These are phyloP conservation scores for Eulemur macaco DNA, from an alignment of 2,113 vertebrate species.

Conservation along the genomic window DNA sequence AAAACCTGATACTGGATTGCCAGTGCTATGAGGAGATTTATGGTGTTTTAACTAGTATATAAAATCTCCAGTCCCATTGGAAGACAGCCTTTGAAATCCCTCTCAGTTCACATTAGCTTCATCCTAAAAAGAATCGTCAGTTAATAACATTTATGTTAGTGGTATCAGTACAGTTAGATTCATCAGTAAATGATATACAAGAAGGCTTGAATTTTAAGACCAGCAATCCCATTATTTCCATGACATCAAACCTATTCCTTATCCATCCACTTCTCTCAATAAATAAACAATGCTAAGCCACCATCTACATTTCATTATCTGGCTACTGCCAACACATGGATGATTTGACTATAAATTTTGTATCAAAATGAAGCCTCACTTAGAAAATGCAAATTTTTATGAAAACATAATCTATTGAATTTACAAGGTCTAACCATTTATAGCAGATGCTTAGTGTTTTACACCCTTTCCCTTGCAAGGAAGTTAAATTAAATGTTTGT, in stretches of 20 bases:
- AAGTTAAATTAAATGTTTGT: conserved; percentile 60
- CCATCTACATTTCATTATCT: conserved; percentile 75
- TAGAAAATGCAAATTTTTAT: conserved; percentile 54
- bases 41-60: conserved; percentile 86
- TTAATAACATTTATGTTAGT: conserved; percentile 86
- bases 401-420: conserved; percentile 44
- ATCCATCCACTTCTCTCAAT: conserved; percentile 30
- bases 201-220: conserved; percentile 79
- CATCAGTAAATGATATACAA: conserved; percentile 84
- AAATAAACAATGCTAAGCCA: conserved; percentile 77
- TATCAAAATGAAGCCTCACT: conserved; percentile 64
- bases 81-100: conserved; percentile 84
- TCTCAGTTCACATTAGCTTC: conserved; percentile 85
- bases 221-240: conserved; percentile 80
- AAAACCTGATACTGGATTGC: conserved; percentile 85
- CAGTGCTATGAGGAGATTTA: conserved; percentile 86
- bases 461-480: conserved; percentile 44
- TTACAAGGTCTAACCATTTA: conserved; percentile 41
- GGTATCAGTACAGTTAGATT: conserved; percentile 89
- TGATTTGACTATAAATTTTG: conserved; percentile 59
- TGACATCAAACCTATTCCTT: conserved; percentile 78
- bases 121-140: conserved; percentile 85
- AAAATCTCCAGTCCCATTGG: conserved; percentile 83
- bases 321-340: conserved; percentile 44
- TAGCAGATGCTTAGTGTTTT: conserved; percentile 41